These are phyloP conservation scores for Amphipyra tragopoginis DNA, from an alignment of 2,888 invertebrate genomes.

Conservation along the genomic window DNA sequence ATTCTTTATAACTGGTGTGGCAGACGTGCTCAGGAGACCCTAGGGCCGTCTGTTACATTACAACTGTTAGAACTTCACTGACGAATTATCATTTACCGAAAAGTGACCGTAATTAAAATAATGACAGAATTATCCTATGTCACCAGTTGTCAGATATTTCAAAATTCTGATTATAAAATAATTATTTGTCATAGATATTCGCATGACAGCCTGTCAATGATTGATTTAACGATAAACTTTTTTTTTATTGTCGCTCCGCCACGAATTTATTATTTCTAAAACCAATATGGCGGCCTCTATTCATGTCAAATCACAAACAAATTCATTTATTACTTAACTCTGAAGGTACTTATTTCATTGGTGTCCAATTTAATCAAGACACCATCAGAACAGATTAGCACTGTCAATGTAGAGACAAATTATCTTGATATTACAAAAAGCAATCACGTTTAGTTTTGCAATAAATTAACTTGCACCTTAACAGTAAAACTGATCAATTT, in stretches of 20 bases:
- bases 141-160: too few species aligned
- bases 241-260: too few species aligned
- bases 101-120: too few species aligned
- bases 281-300: slow-evolving; percentile 2
- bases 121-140: neutral
- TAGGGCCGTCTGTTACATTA: too few species aligned
- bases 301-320: slow-evolving; percentile 3
- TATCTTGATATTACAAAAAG: slow-evolving; percentile 56
- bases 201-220: too few species aligned
- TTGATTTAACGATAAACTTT: too few species aligned
- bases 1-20: too few species aligned
- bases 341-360: slow-evolving; percentile 21
- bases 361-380: slow-evolving; percentile 44
- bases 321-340: slow-evolving; percentile 18
- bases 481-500: slow-evolving; percentile 58
- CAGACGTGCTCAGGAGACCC: too few species aligned
- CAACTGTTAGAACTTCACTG: too few species aligned
- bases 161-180: too few species aligned
- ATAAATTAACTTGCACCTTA: slow-evolving; percentile 40
- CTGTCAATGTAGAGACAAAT: slow-evolving; percentile 53
- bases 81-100: too few species aligned
- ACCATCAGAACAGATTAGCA: slow-evolving; percentile 44
- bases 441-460: slow-evolving; percentile 55
- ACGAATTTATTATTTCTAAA: neutral
- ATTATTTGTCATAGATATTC: too few species aligned